Evolutionary conservation across 2,113 vertebrate species (phyloP).

Genomic region (Stictonetta naevosa): DNA sequence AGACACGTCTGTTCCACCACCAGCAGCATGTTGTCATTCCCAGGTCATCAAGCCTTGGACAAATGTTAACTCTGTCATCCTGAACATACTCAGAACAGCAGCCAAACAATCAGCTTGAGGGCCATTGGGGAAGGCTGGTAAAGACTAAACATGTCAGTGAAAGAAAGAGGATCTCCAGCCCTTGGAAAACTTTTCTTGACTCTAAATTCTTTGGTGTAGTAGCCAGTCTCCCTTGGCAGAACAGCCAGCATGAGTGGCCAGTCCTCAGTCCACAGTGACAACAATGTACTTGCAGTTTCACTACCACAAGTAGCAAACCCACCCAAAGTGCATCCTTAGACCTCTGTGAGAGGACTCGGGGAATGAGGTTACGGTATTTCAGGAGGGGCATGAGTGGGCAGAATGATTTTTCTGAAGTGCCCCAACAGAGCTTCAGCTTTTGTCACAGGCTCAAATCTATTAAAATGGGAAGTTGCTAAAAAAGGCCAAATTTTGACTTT

Average conservation of each 20-base stretch:
- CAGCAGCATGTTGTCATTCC: neutral
- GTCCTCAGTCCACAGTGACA: neutral
- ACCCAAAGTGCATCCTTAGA: neutral
- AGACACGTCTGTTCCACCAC: neutral
- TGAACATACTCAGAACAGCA: neutral
- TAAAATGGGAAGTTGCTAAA: no score
- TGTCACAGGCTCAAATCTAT: neutral
- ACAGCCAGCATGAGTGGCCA: neutral
- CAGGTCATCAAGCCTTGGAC: accelerated
- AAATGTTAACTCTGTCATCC: neutral
- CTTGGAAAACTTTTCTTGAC: neutral
- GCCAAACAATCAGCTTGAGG: neutral
- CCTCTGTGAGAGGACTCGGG: neutral
- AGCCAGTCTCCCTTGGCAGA: accelerated
- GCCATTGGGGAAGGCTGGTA: neutral
- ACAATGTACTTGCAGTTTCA: neutral
- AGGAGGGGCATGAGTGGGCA: neutral
- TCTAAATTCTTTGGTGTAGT: slow-evolving; percentile 36
- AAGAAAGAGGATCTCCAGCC: neutral
- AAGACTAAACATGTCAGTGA: neutral
- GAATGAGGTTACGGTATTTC: neutral
- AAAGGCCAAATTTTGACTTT: neutral
- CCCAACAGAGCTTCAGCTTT: neutral
- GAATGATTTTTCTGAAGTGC: neutral
- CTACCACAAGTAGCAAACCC: neutral